Evolutionary conservation across 2,113 vertebrate species (phyloP).

Genomic region (Carlito syrichta): DNA sequence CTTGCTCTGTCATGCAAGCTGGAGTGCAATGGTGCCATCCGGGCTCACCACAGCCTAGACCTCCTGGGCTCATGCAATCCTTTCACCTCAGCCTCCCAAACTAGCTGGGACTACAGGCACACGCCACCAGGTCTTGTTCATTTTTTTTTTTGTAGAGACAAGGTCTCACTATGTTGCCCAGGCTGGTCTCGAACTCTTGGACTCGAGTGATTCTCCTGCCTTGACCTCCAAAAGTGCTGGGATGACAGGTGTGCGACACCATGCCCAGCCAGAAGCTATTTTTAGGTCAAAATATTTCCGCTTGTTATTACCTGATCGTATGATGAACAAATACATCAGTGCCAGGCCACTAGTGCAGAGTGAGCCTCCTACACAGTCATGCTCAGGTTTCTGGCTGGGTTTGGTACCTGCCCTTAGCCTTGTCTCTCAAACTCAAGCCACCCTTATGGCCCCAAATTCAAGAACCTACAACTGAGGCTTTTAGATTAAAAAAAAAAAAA

Average conservation of each 20-base stretch:
- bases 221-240: neutral
- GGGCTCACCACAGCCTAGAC: no score
- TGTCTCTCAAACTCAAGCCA: neutral
- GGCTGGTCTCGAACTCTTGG: neutral
- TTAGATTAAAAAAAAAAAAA: neutral
- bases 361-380: neutral
- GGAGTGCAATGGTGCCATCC: no score
- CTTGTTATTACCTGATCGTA: neutral
- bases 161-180: no score
- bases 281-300: neutral
- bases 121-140: no score
- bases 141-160: no score
- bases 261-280: neutral
- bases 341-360: neutral
- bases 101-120: no score
- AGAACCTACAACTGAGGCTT: neutral
- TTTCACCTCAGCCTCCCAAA: no score
- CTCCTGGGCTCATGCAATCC: no score
- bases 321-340: neutral
- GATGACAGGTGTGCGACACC: neutral
- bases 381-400: neutral
- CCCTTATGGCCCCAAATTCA: neutral
- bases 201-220: neutral
- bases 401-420: neutral
- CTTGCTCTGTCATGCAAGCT: no score